phyloP scores from a whole-genome alignment of 2,888 invertebrate genomes.

The Polydrusus tereticollis region DNA sequence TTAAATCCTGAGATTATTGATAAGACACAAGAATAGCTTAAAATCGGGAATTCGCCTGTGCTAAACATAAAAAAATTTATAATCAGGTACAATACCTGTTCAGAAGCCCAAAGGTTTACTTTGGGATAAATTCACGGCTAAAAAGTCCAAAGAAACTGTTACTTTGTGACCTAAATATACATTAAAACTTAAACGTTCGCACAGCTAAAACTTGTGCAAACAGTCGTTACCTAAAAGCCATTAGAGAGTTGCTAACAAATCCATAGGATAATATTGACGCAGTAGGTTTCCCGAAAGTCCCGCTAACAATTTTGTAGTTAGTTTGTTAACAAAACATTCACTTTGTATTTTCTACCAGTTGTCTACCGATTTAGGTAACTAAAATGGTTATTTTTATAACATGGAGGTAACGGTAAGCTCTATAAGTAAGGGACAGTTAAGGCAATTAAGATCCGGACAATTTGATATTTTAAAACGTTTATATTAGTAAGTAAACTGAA shows the following conservation, averaged over 20 bases:
- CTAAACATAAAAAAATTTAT: no score
- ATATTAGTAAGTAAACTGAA: no score
- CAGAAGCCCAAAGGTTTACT: background rate
- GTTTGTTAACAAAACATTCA: slow-evolving; percentile 9
- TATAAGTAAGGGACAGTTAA: no score
- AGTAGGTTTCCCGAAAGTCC: slow-evolving; percentile 5
- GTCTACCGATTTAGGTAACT: background rate
- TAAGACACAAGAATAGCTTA: no score
- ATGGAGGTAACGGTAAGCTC: background rate
- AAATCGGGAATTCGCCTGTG: no score
- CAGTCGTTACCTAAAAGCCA: slow-evolving; percentile 19
- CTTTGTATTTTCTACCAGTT: background rate
- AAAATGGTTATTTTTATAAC: background rate
- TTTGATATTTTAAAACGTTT: no score
- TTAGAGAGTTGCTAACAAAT: slow-evolving; percentile 27
- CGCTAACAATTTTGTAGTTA: slow-evolving; percentile 5
- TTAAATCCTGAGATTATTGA: no score
- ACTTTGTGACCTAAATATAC: slow-evolving; percentile 5
- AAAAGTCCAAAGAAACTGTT: background rate
- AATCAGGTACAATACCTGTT: background rate
- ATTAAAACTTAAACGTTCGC: slow-evolving; percentile 9
- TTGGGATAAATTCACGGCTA: background rate
- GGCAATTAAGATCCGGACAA: no score
- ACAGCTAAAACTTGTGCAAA: slow-evolving; percentile 23
- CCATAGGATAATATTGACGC: slow-evolving; percentile 31